Conservation (phyloP, 2,113 vertebrate species). For the Gobius niger region DNA sequence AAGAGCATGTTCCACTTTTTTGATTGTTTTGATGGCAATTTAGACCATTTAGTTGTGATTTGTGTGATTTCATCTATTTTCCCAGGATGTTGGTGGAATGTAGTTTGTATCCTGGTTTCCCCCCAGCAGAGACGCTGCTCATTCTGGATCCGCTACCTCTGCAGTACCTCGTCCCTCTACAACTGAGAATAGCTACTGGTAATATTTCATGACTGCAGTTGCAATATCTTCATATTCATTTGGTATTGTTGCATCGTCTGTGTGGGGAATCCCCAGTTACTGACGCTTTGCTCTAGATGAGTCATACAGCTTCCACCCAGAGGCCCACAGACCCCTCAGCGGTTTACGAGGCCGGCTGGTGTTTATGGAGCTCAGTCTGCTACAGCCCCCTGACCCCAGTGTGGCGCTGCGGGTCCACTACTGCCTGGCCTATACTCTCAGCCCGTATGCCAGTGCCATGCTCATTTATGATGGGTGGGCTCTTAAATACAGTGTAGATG, state of each 20-base stretch:
- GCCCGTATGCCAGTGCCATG: slow-evolving; percentile 43
- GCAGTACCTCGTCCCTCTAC: slow-evolving; percentile 21
- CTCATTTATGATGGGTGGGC: slow-evolving; percentile 63
- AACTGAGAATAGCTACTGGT: slow-evolving; percentile 62
- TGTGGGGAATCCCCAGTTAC: background rate
- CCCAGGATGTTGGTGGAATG: slow-evolving; percentile 53
- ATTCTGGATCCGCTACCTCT: slow-evolving; percentile 18
- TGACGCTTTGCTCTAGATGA: slow-evolving; percentile 30
- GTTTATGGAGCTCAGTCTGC: slow-evolving; percentile 56
- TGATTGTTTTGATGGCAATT: too few species aligned
- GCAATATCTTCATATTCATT: background rate
- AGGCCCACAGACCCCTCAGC: slow-evolving; percentile 58
- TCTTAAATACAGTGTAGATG: background rate
- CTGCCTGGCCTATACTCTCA: slow-evolving; percentile 56
- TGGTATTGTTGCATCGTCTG: background rate
- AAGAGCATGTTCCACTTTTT: too few species aligned
- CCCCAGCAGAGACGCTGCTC: slow-evolving; percentile 34
- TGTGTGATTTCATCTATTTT: background rate
- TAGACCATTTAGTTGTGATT: too few species aligned
- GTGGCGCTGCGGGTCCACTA: slow-evolving; percentile 63
- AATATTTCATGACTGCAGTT: background rate
- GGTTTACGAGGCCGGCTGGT: slow-evolving; percentile 28
- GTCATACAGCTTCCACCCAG: slow-evolving; percentile 56
- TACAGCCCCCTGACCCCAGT: slow-evolving; percentile 30
- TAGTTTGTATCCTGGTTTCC: slow-evolving; percentile 28